phyloP scores from a whole-genome alignment of 2,888 invertebrate species.

The Mantis religiosa region DNA sequence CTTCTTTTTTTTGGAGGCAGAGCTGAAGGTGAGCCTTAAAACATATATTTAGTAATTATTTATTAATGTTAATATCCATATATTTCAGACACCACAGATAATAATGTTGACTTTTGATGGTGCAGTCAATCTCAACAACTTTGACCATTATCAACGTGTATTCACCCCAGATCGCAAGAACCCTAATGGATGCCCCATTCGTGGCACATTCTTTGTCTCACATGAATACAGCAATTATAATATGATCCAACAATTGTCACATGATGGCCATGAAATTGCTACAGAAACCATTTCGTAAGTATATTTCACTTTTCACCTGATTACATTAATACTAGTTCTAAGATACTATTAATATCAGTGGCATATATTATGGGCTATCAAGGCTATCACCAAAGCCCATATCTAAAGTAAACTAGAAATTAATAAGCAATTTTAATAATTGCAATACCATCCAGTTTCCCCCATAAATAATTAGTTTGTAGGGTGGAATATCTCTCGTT shows the following conservation, averaged over 20 bases:
- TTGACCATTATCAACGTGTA: conserved; percentile 79
- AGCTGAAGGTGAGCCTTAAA: no score
- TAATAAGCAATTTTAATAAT: no score
- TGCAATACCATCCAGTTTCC: no score
- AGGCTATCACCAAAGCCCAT: no score
- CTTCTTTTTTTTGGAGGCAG: no score
- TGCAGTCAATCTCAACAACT: conserved; percentile 88
- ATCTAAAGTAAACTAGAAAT: no score
- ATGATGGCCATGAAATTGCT: conserved; percentile 82
- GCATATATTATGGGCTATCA: no score
- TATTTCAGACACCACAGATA: conserved; percentile 82
- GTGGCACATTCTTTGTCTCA: conserved; percentile 89
- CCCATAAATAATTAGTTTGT: no score
- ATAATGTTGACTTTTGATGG: conserved; percentile 90
- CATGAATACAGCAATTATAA: conserved; percentile 89
- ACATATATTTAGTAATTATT: no score
- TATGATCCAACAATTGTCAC: conserved; percentile 83
- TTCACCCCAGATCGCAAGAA: conserved; percentile 76
- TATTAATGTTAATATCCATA: neutral
- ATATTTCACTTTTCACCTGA: neutral
- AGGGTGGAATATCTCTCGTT: no score
- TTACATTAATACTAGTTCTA: no score
- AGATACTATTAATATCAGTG: no score
- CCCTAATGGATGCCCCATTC: conserved; percentile 84
- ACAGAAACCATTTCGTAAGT: conserved; percentile 70